Base-by-base conservation (phyloP, 2,888 invertebrate species). In the Apomyelois bistriatella region DNA sequence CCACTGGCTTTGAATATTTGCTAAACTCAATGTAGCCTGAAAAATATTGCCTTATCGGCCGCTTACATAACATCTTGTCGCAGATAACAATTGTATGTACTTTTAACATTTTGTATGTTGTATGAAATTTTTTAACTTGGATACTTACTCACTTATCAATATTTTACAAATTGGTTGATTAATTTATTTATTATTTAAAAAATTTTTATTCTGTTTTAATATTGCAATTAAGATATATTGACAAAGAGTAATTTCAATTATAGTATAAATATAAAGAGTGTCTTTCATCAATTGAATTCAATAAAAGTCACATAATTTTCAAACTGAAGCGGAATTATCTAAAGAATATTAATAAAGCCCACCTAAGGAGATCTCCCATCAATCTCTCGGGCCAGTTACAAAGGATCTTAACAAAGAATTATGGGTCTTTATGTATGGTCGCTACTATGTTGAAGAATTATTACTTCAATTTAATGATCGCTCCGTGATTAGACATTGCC, bases 391-490 rank as follows among this genome's bases (percentile, higher is more conserved):
- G 66, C 66, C 76, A 74, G 75, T 72, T 80, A 84, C 84, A 83
- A 85, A 83, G 79, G 79, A 82, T 72, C 79, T 74, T 72, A 80
- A 81, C 79, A 79, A 84, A 85, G 86, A 89, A 79, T 87, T 86
- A 89, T 85, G 75, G 76, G 71, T 77, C 76, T 83, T 82, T 82
- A 84, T 82, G 76, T 76, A 76, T 72, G 71, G 66, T 66, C 68
- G 82, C 84, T 84, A 90, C 89, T 89, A 89, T 87, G 89, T 90
- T 79, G 76, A 62, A 73, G 79, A 82, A 78, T 86, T 87, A 89
- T 82, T 81, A 76, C 86, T 82, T 80, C 72, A 74, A 78, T 87
- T 89, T 89, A 87, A 89, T 85, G 85, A 78, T 79, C 74, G 62
- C 65, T 54, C 59, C 72, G 76, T 89, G 87, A 87, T 90, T 88